These are phyloP conservation scores for Campodea augens DNA, from an alignment of 1,140 invertebrate genomes.

Conservation along the genomic window DNA sequence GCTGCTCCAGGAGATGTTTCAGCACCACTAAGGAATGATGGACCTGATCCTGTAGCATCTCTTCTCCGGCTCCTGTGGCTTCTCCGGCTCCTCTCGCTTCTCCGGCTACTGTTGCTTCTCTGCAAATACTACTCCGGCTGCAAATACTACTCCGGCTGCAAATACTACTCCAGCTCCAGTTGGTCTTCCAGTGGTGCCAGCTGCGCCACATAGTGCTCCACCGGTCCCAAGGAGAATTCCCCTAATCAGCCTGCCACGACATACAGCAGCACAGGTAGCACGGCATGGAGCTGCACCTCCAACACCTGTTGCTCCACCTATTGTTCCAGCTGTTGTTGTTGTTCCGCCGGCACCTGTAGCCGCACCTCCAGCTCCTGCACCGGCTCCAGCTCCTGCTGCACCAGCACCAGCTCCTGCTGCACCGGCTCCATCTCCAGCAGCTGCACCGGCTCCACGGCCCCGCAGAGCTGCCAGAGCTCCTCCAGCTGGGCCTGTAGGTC, in stretches of 20 bases:
- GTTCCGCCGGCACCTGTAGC: background rate
- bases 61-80: no score
- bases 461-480: no score
- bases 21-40: no score
- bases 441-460: background rate
- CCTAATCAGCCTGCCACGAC: background rate
- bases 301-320: background rate
- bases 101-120: background rate
- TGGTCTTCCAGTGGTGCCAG: background rate
- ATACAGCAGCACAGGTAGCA: background rate
- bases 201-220: background rate
- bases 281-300: background rate
- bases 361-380: background rate
- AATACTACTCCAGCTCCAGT: no score
- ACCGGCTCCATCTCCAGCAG: slow-evolving; percentile 1
- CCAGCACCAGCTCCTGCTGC: background rate
- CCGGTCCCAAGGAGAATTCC: background rate
- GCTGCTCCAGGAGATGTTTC: no score
- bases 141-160: no score
- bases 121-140: no score
- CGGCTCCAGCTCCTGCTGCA: background rate
- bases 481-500: background rate
- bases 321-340: background rate
- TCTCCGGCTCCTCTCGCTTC: no score
- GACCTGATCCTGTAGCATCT: no score